Percentiles rank a stretch among this genome's conserved stretches.
Conservation (phyloP, 2,888 invertebrate species). For the Agrypnus murinus region DNA sequence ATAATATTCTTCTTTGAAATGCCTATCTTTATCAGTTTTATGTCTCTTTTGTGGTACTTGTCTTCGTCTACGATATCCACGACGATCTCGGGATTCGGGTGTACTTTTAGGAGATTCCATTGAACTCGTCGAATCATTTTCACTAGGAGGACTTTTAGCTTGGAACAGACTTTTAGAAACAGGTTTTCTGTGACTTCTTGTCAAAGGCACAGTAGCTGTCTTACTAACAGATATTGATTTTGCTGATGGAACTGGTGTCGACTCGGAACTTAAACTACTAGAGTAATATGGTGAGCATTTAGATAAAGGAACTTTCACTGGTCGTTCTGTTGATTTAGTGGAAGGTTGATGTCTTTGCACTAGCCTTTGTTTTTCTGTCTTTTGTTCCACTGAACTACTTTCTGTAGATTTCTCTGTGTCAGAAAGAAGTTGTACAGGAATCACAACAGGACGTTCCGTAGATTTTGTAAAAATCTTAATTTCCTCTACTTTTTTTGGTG, state of each 20-base stretch:
- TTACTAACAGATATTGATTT: slow-evolving; percentile 78
- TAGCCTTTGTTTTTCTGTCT: slow-evolving; percentile 67
- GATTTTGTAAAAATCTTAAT: slow-evolving; percentile 70
- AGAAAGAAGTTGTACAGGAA: slow-evolving; percentile 72
- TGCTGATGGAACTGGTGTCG: slow-evolving; percentile 79
- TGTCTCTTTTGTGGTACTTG: slow-evolving; percentile 77
- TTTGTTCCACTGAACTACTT: slow-evolving; percentile 72
- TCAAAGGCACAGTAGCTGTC: slow-evolving; percentile 71
- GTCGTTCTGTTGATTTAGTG: slow-evolving; percentile 65
- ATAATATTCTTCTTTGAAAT: slow-evolving; percentile 68
- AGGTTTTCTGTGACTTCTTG: slow-evolving; percentile 70
- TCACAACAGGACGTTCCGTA: slow-evolving; percentile 73
- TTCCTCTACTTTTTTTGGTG: slow-evolving; percentile 47
- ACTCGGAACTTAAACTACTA: slow-evolving; percentile 83
- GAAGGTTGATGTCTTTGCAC: slow-evolving; percentile 64
- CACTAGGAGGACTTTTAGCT: slow-evolving; percentile 82
- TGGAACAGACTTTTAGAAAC: slow-evolving; percentile 76
- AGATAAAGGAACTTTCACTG: slow-evolving; percentile 73
- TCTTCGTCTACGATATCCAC: slow-evolving; percentile 81
- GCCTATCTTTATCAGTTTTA: slow-evolving; percentile 73
- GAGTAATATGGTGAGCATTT: slow-evolving; percentile 86
- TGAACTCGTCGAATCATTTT: slow-evolving; percentile 84
- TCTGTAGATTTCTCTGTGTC: slow-evolving; percentile 72
- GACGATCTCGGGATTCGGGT: slow-evolving; percentile 72
- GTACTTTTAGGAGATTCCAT: slow-evolving; percentile 79